Evolutionary conservation across 2,888 invertebrate species (phyloP).

Genomic region (Xiphydria camelus): DNA sequence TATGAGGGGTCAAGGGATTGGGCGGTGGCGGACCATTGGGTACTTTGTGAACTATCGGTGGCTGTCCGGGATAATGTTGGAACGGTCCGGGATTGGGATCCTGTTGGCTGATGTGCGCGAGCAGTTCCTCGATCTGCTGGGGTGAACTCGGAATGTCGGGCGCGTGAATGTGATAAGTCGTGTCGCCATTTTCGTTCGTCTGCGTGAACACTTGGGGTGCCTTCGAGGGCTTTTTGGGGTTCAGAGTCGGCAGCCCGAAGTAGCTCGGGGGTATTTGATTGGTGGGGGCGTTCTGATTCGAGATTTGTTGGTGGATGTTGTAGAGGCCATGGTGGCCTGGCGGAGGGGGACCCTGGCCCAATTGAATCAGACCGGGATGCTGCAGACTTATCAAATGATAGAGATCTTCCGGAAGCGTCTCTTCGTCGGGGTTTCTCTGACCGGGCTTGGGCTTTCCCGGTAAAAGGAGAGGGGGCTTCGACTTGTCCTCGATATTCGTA

Average conservation of each 20-base stretch:
- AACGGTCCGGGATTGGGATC: slow-evolving; percentile 48
- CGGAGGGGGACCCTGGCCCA: slow-evolving; percentile 39
- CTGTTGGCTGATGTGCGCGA: slow-evolving; percentile 53
- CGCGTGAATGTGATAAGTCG: slow-evolving; percentile 51
- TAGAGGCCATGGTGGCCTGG: slow-evolving; percentile 44
- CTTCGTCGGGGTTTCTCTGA: slow-evolving; percentile 30
- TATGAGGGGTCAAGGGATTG: slow-evolving; percentile 35
- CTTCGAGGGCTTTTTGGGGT: slow-evolving; percentile 40
- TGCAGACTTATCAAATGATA: slow-evolving; percentile 48
- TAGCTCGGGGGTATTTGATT: slow-evolving; percentile 36
- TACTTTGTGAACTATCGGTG: slow-evolving; percentile 35
- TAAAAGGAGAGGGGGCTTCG: background rate
- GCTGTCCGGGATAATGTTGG: slow-evolving; percentile 46
- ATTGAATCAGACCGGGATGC: slow-evolving; percentile 46
- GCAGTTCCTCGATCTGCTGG: slow-evolving; percentile 52
- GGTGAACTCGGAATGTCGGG: slow-evolving; percentile 47
- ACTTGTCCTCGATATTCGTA: background rate
- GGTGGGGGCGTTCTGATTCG: slow-evolving; percentile 32
- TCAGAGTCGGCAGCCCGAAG: slow-evolving; percentile 37
- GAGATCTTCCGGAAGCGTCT: slow-evolving; percentile 44
- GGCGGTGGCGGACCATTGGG: slow-evolving; percentile 32
- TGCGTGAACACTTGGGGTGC: slow-evolving; percentile 48
- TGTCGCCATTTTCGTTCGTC: slow-evolving; percentile 50
- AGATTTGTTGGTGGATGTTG: slow-evolving; percentile 46
- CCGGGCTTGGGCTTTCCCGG: slow-evolving; percentile 30